These are phyloP conservation scores for Glomeris marginata DNA, from an alignment of 2,888 invertebrate genomes.

Conservation along the genomic window DNA sequence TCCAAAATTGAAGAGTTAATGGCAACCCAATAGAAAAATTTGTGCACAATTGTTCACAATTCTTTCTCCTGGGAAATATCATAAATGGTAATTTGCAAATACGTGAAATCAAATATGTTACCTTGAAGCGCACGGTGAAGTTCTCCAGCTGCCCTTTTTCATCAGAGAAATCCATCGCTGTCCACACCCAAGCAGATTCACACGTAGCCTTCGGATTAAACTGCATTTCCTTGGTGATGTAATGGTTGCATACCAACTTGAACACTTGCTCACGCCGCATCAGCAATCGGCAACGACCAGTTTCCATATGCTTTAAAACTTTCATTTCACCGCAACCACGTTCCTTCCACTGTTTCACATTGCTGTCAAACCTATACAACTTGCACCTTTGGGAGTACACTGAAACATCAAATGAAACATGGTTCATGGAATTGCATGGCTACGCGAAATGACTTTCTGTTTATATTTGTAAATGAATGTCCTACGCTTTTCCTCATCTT, in stretches of 20 bases:
- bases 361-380: constrained; percentile 54
- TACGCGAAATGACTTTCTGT: background rate
- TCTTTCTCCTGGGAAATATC: background rate
- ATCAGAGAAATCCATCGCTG: constrained; percentile 29
- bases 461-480: background rate
- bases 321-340: constrained; percentile 84
- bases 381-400: constrained; percentile 46
- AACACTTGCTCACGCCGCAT: constrained; percentile 59
- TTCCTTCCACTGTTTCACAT: constrained; percentile 80
- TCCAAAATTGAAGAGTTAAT: background rate
- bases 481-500: constrained; percentile 24
- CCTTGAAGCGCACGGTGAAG: constrained; percentile 66
- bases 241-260: constrained; percentile 29
- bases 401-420: constrained; percentile 1
- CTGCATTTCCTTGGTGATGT: constrained; percentile 22
- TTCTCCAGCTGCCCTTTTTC: constrained; percentile 40
- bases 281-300: constrained; percentile 54
- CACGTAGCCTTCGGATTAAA: constrained; percentile 22
- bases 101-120: constrained; percentile 6
- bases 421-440: background rate
- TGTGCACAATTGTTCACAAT: background rate
- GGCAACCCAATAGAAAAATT: background rate
- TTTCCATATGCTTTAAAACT: constrained; percentile 55
- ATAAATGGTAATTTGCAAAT: too few species aligned
- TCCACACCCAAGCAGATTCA: constrained; percentile 25